Base-by-base conservation (phyloP, 2,888 invertebrate genomes). In the Cataglyphis altisquamis region DNA sequence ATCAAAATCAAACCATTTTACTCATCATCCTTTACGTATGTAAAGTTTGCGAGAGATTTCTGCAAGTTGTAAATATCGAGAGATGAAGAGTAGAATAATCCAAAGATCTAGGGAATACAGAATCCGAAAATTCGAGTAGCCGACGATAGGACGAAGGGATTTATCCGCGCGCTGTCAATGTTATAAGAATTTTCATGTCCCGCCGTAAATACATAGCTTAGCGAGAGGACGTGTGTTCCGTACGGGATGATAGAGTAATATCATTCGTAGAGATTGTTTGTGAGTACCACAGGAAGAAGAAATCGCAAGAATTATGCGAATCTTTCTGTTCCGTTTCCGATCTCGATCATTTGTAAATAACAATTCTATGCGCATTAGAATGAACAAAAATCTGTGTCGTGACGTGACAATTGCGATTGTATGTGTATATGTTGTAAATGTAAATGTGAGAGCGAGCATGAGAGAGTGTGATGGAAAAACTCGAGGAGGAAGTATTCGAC, bases 231-330 rank as follows among this genome's bases (percentile, higher is more conserved):
- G 62, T 63, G 82, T 60, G 18, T 70, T 57, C 82, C 88, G 77
- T 86, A 86, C 74, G 80, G 82, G 84, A 82, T 86, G 52, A n/a
- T 55, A 83, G 83, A 86, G 89, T 89, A 89, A 83, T 57, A 72
- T 87, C 82, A 85, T 70, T 64, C 10, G 86, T 88, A 85, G 73
- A 73, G 74, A 70, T 45, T 64, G 48, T 29, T 55, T 36, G 39
- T 15, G 45, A 29, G 63, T 45, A 39, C 36, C 41, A 12, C 0
- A 15, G 72, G 25, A 25, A 55, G n/a, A 6, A 25, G 48, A 3
- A 48, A 48, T 21, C 67, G 41, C 15, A 18, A 41, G 15, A 29
- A 29, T 36, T 18, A 36, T 41, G 21, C 18, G 12, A 25, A 60
- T 32, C 15, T 4, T 36, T 10, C 10, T 9, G 12, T 41, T 48